Evolutionary conservation across 1,140 invertebrate genomes (phyloP).

Genomic region (Drosophila novamexicana): DNA sequence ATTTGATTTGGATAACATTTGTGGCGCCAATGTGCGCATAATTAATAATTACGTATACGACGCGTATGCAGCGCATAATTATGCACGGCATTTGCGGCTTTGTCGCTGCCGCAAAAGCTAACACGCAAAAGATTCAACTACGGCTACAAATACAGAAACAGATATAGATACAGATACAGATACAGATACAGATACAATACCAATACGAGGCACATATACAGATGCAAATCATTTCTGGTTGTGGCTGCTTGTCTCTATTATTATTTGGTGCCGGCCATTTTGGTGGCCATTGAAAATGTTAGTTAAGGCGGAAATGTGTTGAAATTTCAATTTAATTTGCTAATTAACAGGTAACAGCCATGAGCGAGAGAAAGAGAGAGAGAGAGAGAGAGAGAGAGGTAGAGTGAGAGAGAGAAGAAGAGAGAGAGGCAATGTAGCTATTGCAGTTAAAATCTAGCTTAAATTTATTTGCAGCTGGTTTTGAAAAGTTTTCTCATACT

Average conservation of each 20-base stretch:
- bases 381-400: not conserved
- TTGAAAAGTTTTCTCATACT: constrained; percentile 1
- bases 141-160: too few species aligned
- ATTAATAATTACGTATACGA: constrained; percentile 58
- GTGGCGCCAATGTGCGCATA: constrained; percentile 45
- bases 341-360: constrained; percentile 27
- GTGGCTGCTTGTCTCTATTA: constrained; percentile 27
- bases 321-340: constrained; percentile 71
- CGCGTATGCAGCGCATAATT: constrained; percentile 54
- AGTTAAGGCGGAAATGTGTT: constrained; percentile 67
- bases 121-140: constrained; percentile 35
- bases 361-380: not conserved
- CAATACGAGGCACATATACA: not conserved
- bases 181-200: constrained; percentile 19
- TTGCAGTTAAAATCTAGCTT: constrained; percentile 9
- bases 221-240: constrained; percentile 25
- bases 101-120: constrained; percentile 30
- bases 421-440: not conserved
- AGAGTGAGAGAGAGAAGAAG: not conserved
- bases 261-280: constrained; percentile 45
- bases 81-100: constrained; percentile 53
- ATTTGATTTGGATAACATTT: constrained; percentile 65
- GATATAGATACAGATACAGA: not conserved
- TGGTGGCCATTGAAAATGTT: constrained; percentile 37
- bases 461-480: not conserved